Conservation (phyloP, 2,888 invertebrate genomes). For the Spodoptera picta region DNA sequence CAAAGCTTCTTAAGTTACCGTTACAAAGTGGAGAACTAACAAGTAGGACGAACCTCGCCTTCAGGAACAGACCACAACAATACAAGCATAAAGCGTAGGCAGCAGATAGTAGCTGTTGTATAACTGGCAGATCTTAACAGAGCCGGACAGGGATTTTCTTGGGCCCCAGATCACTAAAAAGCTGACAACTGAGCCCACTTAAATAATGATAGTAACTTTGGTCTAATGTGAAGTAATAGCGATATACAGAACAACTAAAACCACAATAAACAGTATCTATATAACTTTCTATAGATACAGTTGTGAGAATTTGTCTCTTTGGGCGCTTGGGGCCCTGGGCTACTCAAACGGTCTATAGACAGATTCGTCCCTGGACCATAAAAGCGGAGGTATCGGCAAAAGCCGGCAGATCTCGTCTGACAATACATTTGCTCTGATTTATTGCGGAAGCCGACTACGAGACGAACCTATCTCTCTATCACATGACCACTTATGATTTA, state of each 20-base stretch:
- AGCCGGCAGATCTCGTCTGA: constrained; percentile 32
- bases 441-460: constrained; percentile 59
- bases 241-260: too few relatives aligned
- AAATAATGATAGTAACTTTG: too few relatives aligned
- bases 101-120: constrained; percentile 20
- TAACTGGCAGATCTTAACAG: constrained; percentile 10
- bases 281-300: too few relatives aligned
- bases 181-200: too few relatives aligned
- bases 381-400: constrained; percentile 24
- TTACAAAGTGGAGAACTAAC: constrained; percentile 8
- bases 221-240: too few relatives aligned
- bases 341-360: too few relatives aligned
- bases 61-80: constrained; percentile 29
- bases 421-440: constrained; percentile 59
- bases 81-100: constrained; percentile 30
- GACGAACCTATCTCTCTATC: constrained; percentile 54
- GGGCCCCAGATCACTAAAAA: too few relatives aligned
- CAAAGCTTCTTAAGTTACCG: constrained; percentile 1
- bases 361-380: neutral
- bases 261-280: too few relatives aligned
- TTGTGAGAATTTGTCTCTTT: too few relatives aligned
- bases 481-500: constrained; percentile 36
- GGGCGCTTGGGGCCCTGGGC: too few relatives aligned
- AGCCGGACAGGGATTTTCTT: too few relatives aligned
- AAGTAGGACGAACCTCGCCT: constrained; percentile 4